Evolutionary conservation across 1,140 invertebrate species (phyloP).

Genomic region (Lethrus apterus): DNA sequence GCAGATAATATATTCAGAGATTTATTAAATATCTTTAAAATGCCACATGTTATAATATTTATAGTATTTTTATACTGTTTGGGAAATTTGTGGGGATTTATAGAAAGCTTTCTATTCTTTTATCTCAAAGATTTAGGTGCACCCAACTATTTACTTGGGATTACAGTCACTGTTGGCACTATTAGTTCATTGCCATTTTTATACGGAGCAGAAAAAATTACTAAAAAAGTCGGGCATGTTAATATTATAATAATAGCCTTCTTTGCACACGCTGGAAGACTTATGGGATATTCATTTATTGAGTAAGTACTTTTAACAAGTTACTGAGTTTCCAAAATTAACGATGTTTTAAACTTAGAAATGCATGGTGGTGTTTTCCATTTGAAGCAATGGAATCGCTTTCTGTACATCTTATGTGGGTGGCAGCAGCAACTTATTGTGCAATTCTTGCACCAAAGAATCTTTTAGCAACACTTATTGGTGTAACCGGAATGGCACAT

Average conservation of each 20-base stretch:
- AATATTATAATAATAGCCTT: conserved; percentile 76
- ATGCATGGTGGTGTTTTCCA: conserved; percentile 78
- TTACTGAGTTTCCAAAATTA: conserved; percentile 1
- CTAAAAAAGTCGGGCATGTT: conserved; percentile 70
- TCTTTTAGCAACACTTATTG: conserved; percentile 72
- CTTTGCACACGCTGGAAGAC: conserved; percentile 67
- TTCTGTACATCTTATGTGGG: conserved; percentile 82
- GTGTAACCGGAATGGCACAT: conserved; percentile 74
- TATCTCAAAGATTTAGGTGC: conserved; percentile 74
- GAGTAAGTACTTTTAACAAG: conserved; percentile 51
- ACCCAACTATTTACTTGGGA: conserved; percentile 69
- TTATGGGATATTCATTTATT: conserved; percentile 77
- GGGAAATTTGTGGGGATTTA: conserved; percentile 77
- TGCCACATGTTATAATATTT: conserved; percentile 66
- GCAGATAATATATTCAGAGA: conserved; percentile 64
- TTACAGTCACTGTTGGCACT: conserved; percentile 75
- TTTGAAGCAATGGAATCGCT: conserved; percentile 80
- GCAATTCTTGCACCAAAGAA: conserved; percentile 70
- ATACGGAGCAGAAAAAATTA: conserved; percentile 70
- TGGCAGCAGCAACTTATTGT: conserved; percentile 79
- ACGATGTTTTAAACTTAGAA: conserved; percentile 49
- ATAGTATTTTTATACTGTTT: conserved; percentile 69
- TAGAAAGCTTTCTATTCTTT: conserved; percentile 76
- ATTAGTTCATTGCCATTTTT: conserved; percentile 74
- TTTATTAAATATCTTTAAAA: conserved; percentile 60